Percentiles rank a stretch among this genome's conserved stretches.
Evolutionary conservation across 2,113 vertebrate genomes (phyloP).

Genomic region (Leptobrachium leishanense): DNA sequence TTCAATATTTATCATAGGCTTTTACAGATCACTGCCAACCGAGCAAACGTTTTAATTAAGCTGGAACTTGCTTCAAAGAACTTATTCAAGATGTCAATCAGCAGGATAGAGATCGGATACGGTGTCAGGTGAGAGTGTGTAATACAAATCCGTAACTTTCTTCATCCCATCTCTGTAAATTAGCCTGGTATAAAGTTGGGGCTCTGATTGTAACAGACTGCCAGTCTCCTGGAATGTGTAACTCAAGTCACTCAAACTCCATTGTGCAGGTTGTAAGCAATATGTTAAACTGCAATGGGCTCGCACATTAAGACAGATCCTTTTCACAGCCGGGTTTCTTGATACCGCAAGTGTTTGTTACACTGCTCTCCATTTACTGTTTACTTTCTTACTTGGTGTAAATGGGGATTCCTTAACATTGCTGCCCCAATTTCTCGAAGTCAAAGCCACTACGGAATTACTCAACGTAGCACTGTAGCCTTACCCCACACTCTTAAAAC

Average conservation of each 20-base stretch:
- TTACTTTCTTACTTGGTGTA: conserved; percentile 71
- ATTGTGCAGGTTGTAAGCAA: conserved; percentile 85
- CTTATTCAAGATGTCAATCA: conserved; percentile 98
- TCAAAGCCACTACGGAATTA: conserved; percentile 52
- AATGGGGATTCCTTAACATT: conserved; percentile 72
- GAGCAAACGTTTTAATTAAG: conserved; percentile 99
- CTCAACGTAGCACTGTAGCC: conserved; percentile 28
- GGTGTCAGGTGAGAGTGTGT: conserved; percentile 92
- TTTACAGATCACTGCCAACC: conserved; percentile 98
- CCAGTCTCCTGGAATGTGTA: conserved; percentile 81
- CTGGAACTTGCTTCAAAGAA: conserved; percentile 98
- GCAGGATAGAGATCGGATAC: conserved; percentile 83
- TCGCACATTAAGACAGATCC: conserved; percentile 78
- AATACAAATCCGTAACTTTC: conserved; percentile 86
- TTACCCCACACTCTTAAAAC: not conserved
- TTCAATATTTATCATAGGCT: conserved; percentile 99
- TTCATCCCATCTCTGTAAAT: conserved; percentile 77
- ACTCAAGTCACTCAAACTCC: conserved; percentile 78
- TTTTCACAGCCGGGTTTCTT: conserved; percentile 74
- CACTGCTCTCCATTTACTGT: conserved; percentile 78
- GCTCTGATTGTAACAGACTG: conserved; percentile 80
- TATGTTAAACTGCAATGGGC: conserved; percentile 81
- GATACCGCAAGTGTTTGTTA: conserved; percentile 80
- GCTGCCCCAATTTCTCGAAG: conserved; percentile 65
- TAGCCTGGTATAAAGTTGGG: conserved; percentile 74